phyloP scores from a whole-genome alignment of 2,113 vertebrate genomes.

The Bucco capensis region DNA sequence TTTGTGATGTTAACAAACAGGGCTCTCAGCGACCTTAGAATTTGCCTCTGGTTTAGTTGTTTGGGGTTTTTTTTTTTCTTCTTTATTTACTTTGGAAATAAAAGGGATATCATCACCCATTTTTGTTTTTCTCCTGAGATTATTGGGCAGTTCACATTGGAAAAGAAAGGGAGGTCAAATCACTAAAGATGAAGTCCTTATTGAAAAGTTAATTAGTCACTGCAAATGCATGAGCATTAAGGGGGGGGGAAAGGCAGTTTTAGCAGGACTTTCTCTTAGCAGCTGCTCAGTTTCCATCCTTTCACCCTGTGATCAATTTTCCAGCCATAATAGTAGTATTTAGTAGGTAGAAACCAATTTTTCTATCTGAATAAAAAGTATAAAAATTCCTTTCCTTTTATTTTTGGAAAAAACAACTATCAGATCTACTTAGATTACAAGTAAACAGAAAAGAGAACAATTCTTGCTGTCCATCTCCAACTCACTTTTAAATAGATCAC shows the following conservation, averaged over 20 bases:
- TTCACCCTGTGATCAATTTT: background rate
- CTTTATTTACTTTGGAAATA: background rate
- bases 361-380: background rate
- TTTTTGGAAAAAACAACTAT: background rate
- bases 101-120: background rate
- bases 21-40: background rate
- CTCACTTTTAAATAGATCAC: background rate
- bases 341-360: background rate
- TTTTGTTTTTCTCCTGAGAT: background rate
- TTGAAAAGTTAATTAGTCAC: conserved; percentile 37
- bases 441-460: background rate
- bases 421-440: background rate
- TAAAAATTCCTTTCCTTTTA: background rate
- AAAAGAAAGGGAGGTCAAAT: conserved; percentile 24
- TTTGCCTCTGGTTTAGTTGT: accelerated
- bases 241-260: background rate
- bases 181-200: background rate
- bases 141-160: background rate
- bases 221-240: conserved; percentile 26
- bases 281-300: background rate
- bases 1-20: background rate
- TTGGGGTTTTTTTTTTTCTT: background rate
- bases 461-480: background rate
- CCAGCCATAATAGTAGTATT: background rate
- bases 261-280: background rate